Evolutionary conservation across 64 coral and sea anemone genomes (phyloP).

Genomic region (Montipora foliosa): DNA sequence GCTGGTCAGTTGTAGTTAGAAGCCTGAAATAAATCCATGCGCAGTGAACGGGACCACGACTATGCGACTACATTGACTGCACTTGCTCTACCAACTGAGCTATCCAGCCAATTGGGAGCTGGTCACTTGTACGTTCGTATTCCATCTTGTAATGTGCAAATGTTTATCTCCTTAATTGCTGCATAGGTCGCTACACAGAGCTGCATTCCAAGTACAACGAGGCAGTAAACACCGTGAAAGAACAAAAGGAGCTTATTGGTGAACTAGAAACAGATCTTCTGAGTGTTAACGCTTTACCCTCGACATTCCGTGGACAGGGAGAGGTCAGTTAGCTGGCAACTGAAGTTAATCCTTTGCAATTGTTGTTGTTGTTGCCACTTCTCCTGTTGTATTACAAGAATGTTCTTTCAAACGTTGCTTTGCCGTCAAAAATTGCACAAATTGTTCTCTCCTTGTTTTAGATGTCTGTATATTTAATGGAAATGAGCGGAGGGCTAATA

Average conservation of each 20-base stretch:
- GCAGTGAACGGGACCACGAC: too few species aligned
- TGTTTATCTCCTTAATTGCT: too few species aligned
- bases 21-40: too few species aligned
- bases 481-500: not conserved
- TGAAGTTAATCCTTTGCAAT: not conserved
- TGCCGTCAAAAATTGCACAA: not conserved
- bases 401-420: not conserved
- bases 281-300: slow-evolving; percentile 93
- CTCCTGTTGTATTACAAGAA: not conserved
- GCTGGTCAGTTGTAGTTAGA: too few species aligned
- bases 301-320: slow-evolving; percentile 92
- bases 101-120: too few species aligned
- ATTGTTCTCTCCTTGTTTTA: not conserved
- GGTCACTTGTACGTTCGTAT: too few species aligned
- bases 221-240: slow-evolving; percentile 78
- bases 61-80: too few species aligned
- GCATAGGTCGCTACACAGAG: slow-evolving; percentile 76
- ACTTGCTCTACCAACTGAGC: too few species aligned
- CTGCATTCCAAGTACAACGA: slow-evolving; percentile 87
- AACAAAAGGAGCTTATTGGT: slow-evolving; percentile 94
- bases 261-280: slow-evolving; percentile 93
- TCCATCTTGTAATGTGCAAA: too few species aligned
- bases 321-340: slow-evolving; percentile 56
- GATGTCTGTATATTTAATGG: not conserved
- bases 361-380: not conserved